Evolutionary conservation across 2,797 vertebrate species (phyloP).

Genomic region (Microctenopoma lineatum): DNA sequence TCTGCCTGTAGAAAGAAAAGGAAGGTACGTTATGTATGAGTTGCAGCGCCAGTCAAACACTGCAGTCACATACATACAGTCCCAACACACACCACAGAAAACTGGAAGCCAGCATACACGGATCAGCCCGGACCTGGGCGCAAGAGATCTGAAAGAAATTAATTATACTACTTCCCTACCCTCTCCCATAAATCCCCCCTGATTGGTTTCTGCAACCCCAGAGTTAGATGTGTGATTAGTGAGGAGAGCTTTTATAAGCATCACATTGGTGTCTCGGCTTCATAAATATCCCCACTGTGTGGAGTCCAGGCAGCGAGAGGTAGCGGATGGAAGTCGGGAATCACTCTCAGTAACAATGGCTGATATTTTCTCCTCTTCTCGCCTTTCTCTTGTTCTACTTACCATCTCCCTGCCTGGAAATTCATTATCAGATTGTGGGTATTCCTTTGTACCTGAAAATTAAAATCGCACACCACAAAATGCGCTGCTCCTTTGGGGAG

Average conservation of each 20-base stretch:
- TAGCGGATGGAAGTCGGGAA: constrained; percentile 41
- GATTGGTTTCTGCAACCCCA: constrained; percentile 61
- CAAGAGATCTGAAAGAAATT: constrained; percentile 71
- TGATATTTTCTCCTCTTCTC: constrained; percentile 18
- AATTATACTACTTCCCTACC: constrained; percentile 67
- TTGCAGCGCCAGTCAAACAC: constrained; percentile 20
- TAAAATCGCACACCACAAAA: constrained; percentile 36
- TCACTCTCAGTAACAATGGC: constrained; percentile 40
- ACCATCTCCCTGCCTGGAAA: constrained; percentile 8
- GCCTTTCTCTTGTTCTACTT: constrained; percentile 11
- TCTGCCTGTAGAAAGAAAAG: constrained; percentile 41
- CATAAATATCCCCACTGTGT: constrained; percentile 59
- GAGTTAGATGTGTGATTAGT: constrained; percentile 71
- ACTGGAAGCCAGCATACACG: constrained; percentile 28
- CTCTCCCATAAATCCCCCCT: constrained; percentile 60
- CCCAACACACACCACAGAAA: constrained; percentile 31
- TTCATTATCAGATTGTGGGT: background rate
- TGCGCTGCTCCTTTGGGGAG: constrained; percentile 37
- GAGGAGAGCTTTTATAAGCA: constrained; percentile 59
- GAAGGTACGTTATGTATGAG: constrained; percentile 40
- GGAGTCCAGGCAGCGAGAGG: constrained; percentile 30
- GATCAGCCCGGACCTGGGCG: constrained; percentile 47
- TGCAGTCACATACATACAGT: constrained; percentile 8
- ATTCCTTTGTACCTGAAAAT: constrained; percentile 43
- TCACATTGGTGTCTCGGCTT: constrained; percentile 58